Conservation (phyloP, 2,888 invertebrate species). For the Chrysomela aeneicollis region DNA sequence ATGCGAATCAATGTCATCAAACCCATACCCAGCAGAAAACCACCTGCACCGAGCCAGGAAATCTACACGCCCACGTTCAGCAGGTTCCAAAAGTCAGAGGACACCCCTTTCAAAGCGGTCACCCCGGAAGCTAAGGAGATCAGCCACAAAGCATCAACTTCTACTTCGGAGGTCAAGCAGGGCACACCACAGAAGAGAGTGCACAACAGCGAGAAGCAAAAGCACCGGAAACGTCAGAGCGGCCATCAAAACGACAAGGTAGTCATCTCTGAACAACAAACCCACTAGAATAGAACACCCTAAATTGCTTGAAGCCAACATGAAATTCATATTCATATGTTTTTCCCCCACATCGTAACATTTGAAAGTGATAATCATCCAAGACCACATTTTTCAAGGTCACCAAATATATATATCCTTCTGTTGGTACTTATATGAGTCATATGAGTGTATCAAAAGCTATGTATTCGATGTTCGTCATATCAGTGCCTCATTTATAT, state of each 20-base stretch:
- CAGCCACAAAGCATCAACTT: constrained; percentile 43
- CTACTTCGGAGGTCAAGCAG: constrained; percentile 31
- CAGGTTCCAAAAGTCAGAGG: constrained; percentile 54
- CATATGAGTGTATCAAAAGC: too few relatives aligned
- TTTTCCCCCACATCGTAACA: too few relatives aligned
- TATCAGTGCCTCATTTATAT: too few relatives aligned
- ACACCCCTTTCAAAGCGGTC: constrained; percentile 54
- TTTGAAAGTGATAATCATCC: too few relatives aligned
- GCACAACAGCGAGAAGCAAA: constrained; percentile 32
- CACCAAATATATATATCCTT: too few relatives aligned
- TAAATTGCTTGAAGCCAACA: too few relatives aligned
- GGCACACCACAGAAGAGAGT: constrained; percentile 33
- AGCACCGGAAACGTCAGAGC: constrained; percentile 35
- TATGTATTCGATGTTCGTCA: too few relatives aligned
- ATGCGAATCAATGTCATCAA: constrained; percentile 37
- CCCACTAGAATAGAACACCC: too few relatives aligned
- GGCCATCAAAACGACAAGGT: constrained; percentile 62
- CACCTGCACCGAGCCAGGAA: constrained; percentile 38
- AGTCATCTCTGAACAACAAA: too few relatives aligned
- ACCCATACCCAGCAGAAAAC: constrained; percentile 47
- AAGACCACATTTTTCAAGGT: too few relatives aligned
- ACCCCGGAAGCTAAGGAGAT: constrained; percentile 24
- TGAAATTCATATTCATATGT: too few relatives aligned
- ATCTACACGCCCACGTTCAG: constrained; percentile 39
- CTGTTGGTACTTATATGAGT: too few relatives aligned